Evolutionary conservation across 2,113 vertebrate species (phyloP).

Genomic region (Cyprinodon brontotheroides): DNA sequence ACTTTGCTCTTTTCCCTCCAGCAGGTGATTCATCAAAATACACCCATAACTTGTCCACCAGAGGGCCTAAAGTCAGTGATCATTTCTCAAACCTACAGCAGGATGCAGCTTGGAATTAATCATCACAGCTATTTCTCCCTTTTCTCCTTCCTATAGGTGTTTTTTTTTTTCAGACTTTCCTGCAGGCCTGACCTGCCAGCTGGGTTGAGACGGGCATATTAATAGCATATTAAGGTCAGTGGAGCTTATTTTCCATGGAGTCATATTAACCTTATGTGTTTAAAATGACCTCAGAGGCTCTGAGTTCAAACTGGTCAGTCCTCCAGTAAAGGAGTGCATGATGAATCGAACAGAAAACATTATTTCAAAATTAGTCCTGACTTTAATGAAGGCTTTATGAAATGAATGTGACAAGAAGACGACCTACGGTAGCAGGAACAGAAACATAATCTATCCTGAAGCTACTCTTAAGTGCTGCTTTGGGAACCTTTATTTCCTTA

Average conservation of each 20-base stretch:
- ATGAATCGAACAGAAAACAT: constrained; percentile 16
- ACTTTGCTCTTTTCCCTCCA: constrained; percentile 8
- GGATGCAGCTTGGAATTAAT: constrained; percentile 38
- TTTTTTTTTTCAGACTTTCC: constrained; percentile 28
- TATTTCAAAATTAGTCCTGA: not conserved
- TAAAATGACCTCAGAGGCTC: constrained; percentile 54
- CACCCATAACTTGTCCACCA: constrained; percentile 4
- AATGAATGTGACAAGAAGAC: not conserved
- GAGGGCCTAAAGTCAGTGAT: constrained; percentile 34
- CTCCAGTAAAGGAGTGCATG: not conserved
- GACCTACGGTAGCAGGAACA: too few species aligned
- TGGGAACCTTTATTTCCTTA: too few species aligned
- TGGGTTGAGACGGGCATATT: constrained; percentile 47
- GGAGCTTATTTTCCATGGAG: constrained; percentile 52
- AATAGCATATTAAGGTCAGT: constrained; percentile 65
- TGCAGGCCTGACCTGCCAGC: constrained; percentile 39
- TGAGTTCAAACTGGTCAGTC: not conserved
- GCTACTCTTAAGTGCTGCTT: too few species aligned
- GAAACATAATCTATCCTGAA: too few species aligned
- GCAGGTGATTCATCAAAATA: constrained; percentile 36
- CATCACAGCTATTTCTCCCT: constrained; percentile 18
- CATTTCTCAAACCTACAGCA: constrained; percentile 32
- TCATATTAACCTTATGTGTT: constrained; percentile 60
- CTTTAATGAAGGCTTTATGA: not conserved
- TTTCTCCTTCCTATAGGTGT: constrained; percentile 9